Percentiles rank a stretch among this genome's conserved stretches.
These are phyloP conservation scores for Mesaphorura yosii DNA, from an alignment of 1,140 invertebrate species.

Conservation along the genomic window DNA sequence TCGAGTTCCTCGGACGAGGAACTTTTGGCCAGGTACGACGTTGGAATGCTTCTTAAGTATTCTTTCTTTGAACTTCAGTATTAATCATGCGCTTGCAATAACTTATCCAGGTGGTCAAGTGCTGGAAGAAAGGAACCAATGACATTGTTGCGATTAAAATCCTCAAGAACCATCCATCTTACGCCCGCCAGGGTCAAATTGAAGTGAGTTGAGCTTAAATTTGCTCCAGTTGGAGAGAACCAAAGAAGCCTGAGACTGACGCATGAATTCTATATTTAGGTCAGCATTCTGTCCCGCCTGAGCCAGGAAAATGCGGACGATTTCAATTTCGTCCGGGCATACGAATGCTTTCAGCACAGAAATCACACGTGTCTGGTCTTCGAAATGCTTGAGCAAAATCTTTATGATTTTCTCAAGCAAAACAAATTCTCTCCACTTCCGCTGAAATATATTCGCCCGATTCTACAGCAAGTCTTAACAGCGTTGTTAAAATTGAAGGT, in stretches of 20 bases:
- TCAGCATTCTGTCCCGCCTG: constrained; percentile 88
- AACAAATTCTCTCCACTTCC: constrained; percentile 98
- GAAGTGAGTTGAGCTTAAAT: constrained; percentile 54
- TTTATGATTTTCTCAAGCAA: constrained; percentile 99
- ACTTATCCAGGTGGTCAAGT: constrained; percentile 76
- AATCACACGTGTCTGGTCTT: constrained; percentile 99
- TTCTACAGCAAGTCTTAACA: constrained; percentile 96
- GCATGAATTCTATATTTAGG: constrained; percentile 44
- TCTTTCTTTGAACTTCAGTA: neutral
- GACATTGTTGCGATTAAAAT: constrained; percentile 99
- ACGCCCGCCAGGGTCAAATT: constrained; percentile 98
- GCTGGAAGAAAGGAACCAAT: constrained; percentile 99
- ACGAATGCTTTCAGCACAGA: constrained; percentile 99
- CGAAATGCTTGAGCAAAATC: constrained; percentile 99
- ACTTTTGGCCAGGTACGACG: constrained; percentile 83
- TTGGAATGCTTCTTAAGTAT: neutral
- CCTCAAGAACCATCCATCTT: constrained; percentile 98
- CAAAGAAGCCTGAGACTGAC: too few relatives aligned
- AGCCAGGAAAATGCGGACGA: constrained; percentile 99
- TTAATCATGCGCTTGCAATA: constrained; percentile 2
- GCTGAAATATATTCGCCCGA: constrained; percentile 95
- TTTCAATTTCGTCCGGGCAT: constrained; percentile 98
- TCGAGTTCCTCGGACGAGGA: constrained; percentile 95
- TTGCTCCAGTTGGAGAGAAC: neutral
- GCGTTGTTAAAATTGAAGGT: constrained; percentile 95